A percentile compares a stretch with the other conserved stretches of the same genome.
phyloP scores from a whole-genome alignment of 1,140 invertebrate species.

The Oppia nitens region DNA sequence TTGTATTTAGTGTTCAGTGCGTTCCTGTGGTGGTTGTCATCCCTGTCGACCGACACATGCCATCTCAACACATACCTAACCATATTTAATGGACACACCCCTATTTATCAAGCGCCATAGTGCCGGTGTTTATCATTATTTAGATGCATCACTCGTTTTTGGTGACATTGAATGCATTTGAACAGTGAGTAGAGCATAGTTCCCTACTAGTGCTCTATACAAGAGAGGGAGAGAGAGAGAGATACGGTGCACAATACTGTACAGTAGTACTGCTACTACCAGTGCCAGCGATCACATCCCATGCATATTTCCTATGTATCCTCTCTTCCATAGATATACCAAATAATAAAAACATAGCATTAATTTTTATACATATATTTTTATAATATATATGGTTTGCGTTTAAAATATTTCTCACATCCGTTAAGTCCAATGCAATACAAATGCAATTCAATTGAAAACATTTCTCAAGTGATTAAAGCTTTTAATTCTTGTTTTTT shows the following conservation, averaged over 20 bases:
- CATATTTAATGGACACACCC: background rate
- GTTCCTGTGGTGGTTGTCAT: too few species aligned
- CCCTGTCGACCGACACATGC: background rate
- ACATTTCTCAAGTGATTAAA: background rate
- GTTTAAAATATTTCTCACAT: too few species aligned
- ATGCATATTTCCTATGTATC: background rate
- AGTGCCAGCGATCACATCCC: background rate
- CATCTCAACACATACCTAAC: background rate
- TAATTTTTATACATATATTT: background rate
- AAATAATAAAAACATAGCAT: background rate
- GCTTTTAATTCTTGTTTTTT: background rate
- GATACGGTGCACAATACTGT: too few species aligned
- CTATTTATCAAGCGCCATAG: background rate
- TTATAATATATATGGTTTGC: too few species aligned
- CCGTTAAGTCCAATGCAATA: background rate
- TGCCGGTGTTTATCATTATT: background rate
- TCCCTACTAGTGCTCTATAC: too few species aligned
- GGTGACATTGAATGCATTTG: background rate
- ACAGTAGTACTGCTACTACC: too few species aligned
- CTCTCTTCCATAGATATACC: background rate
- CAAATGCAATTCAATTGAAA: background rate
- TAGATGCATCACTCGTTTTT: background rate
- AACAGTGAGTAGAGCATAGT: too few species aligned
- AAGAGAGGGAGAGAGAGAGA: too few species aligned
- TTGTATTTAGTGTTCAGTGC: too few species aligned